Conservation (phyloP, 1,140 invertebrate species). For the Coelopa frigida region DNA sequence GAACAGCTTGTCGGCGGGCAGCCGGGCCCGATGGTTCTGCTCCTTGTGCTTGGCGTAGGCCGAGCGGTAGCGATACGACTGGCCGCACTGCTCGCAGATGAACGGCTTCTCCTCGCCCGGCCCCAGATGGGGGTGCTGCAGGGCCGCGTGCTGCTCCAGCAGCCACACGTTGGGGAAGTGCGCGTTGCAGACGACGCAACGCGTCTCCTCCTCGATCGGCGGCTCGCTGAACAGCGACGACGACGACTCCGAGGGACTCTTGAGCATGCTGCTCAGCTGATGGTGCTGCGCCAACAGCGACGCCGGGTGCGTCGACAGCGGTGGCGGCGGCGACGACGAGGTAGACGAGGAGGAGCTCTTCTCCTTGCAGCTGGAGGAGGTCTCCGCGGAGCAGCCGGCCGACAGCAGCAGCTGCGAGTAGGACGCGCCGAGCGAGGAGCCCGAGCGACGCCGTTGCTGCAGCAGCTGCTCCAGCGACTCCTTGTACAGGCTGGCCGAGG, state of each 20-base stretch:
- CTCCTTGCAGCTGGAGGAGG: conserved; percentile 35
- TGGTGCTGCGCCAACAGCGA: conserved; percentile 30
- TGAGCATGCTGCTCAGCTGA: conserved; percentile 35
- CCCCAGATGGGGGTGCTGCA: conserved; percentile 60
- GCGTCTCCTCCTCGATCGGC: conserved; percentile 43
- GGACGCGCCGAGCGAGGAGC: conserved; percentile 15
- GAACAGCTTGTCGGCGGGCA: conserved; percentile 81
- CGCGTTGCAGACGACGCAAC: conserved; percentile 69
- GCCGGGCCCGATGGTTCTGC: conserved; percentile 75
- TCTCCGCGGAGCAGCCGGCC: conserved; percentile 24
- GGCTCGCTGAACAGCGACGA: conserved; percentile 42
- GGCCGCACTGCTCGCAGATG: conserved; percentile 83
- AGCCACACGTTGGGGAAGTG: conserved; percentile 76
- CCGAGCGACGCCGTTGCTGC: conserved; percentile 21
- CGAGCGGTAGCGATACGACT: conserved; percentile 80
- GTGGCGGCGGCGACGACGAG: conserved; percentile 40
- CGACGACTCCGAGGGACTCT: conserved; percentile 40
- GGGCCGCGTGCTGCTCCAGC: conserved; percentile 67
- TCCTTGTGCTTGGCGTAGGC: conserved; percentile 83
- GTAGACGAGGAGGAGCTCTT: conserved; percentile 45
- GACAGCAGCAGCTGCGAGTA: conserved; percentile 32
- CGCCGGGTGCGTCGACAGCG: conserved; percentile 28
- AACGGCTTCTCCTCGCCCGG: conserved; percentile 77
- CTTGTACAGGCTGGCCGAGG: conserved; percentile 28
- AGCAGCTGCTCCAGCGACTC: conserved; percentile 38